Conservation (phyloP, 2,113 vertebrate species). For the Platycercus adscitus region DNA sequence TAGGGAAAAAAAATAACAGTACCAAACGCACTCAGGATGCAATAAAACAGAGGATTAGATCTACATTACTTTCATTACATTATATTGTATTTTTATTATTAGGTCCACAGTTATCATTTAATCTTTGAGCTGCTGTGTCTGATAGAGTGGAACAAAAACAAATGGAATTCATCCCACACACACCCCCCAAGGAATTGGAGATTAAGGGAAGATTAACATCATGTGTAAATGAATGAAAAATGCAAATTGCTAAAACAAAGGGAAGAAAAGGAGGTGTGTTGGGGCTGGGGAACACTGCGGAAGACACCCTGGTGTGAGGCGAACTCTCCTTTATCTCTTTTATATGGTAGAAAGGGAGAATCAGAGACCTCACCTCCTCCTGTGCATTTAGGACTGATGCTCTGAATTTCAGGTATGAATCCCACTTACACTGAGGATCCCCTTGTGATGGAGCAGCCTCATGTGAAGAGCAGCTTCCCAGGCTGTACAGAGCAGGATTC, state of each 20-base stretch:
- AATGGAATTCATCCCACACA: conserved; percentile 60
- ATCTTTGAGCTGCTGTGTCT: conserved; percentile 74
- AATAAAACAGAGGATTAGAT: conserved; percentile 77
- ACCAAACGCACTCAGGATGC: conserved; percentile 77
- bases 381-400: not conserved
- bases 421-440: not conserved
- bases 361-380: not conserved
- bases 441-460: not conserved
- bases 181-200: conserved; percentile 64
- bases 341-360: not conserved
- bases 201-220: conserved; percentile 73
- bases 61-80: conserved; percentile 75
- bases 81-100: conserved; percentile 78
- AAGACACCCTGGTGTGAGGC: not conserved
- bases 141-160: conserved; percentile 78
- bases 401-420: not conserved
- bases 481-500: not conserved
- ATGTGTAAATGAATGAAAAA: conserved; percentile 74
- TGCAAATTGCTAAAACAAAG: conserved; percentile 48
- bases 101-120: conserved; percentile 73
- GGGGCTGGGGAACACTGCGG: not conserved
- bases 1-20: conserved; percentile 69
- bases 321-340: not conserved
- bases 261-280: not conserved
- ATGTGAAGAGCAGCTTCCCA: not conserved